Evolutionary conservation across 2,888 invertebrate genomes (phyloP), one percentile per base, ranked within the genome.

Genomic region (Creontiades dilutus): DNA sequence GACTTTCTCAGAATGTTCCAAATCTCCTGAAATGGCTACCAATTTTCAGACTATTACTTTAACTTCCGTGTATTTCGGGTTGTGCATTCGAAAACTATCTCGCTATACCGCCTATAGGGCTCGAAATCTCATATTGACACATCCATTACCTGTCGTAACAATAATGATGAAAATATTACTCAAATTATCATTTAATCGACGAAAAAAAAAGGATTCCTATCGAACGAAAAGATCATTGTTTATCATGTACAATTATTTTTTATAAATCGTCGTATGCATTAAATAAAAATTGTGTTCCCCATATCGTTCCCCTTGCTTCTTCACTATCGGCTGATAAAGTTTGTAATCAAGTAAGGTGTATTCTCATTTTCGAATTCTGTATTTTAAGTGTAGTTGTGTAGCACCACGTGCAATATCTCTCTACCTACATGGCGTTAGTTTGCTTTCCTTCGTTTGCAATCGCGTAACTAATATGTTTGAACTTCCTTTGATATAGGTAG

Each of bases 231-330:
- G n/a, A 16, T 52, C 61, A 61, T n/a, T 19, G 61, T 61, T 61
- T 61, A 68, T n/a, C 68, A 7, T 68, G 68, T 68, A 68, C 23
- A 68, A 19, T 68, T 68, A 68, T 68, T 68, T 68, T 68, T 68
- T 68, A 68, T 57, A 57, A 57, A 57, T 57, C 57, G 16, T 57
- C 14, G n/a, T 5, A 57, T 57, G 57, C 11, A 52, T 52, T 52
- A 52, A 52, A 52, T 37, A 37, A n/a, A n/a, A 37, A 37, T 37
- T 37, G 7, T 37, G 0, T 68, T 68, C 68, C 9, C 68, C 11
- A 23, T 68, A 16, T 16, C 57, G 19, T 37, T 57, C n/a, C 7
- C n/a, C 52, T 12, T 52, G 52, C 52, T 52, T 52, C 16, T n/a
- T 52, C 14, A 57, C 57, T 2, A n/a, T 57, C n/a, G 57, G 57